A percentile compares a stretch with the other conserved stretches of the same genome.
Conservation (phyloP, 2,113 vertebrate species). For the Danionella cerebrum region DNA sequence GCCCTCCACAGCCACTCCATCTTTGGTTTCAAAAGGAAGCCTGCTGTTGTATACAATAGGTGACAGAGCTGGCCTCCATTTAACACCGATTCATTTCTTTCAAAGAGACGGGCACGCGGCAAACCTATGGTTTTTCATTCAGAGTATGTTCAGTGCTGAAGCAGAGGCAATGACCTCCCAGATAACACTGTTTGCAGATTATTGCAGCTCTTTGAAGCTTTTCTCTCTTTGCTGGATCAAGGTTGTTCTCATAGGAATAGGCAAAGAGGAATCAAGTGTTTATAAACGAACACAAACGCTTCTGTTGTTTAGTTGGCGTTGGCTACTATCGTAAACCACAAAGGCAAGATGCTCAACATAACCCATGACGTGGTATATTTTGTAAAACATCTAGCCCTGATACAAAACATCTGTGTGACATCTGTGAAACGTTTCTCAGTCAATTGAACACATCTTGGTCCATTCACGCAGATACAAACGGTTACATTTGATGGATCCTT, state of each 20-base stretch:
- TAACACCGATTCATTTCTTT: conserved; percentile 23
- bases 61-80: conserved; percentile 23
- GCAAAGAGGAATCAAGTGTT: too few relatives aligned
- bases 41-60: conserved; percentile 26
- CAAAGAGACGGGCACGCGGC: not conserved
- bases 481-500: conserved; percentile 5
- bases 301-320: conserved; percentile 4
- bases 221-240: not conserved
- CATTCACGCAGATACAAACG: conserved; percentile 1
- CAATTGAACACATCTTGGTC: too few relatives aligned
- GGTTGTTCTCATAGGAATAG: not conserved
- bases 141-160: not conserved
- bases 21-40: conserved; percentile 28
- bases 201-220: not conserved
- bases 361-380: not conserved
- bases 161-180: conserved; percentile 6
- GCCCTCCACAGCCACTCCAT: conserved; percentile 19
- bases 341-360: not conserved
- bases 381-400: not conserved
- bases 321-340: conserved; percentile 1
- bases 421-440: too few relatives aligned
- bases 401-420: not conserved
- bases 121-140: conserved; percentile 7
- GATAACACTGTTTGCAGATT: conserved; percentile 12
- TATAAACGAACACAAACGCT: not conserved